Conservation (phyloP, 2,797 vertebrate species). For the Dipus sagitta region DNA sequence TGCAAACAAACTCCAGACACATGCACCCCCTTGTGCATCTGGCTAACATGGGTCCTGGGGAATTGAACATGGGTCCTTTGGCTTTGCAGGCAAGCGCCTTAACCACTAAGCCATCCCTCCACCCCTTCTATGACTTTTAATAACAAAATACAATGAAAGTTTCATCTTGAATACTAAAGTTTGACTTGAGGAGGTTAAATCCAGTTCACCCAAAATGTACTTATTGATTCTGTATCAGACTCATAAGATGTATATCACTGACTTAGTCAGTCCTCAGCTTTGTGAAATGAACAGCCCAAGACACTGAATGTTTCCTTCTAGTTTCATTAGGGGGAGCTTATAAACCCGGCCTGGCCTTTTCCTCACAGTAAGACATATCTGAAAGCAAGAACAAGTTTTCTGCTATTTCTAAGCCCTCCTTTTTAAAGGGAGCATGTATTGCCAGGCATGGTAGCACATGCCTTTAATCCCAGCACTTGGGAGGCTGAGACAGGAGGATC, state of each 20-base stretch:
- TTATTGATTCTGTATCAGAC: constrained; percentile 10
- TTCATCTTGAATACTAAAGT: constrained; percentile 18
- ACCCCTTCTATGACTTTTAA: neutral
- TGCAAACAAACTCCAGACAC: too few relatives aligned
- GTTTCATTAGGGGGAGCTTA: constrained; percentile 10
- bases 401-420: constrained; percentile 46
- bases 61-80: too few relatives aligned
- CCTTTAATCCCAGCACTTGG: too few relatives aligned
- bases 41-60: too few relatives aligned
- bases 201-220: constrained; percentile 1
- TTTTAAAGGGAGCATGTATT: neutral
- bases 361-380: neutral
- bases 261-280: neutral
- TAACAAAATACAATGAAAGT: constrained; percentile 32
- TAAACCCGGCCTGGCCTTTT: constrained; percentile 10
- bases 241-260: neutral
- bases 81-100: too few relatives aligned
- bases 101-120: too few relatives aligned
- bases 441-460: too few relatives aligned
- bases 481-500: too few relatives aligned
- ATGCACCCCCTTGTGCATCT: too few relatives aligned
- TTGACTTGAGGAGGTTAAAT: constrained; percentile 15
- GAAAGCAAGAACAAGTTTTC: constrained; percentile 45
- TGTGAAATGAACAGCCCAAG: neutral
- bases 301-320: neutral